Percentiles rank a stretch among this genome's conserved stretches.
phyloP scores from a whole-genome alignment of 2,888 invertebrate genomes.

The Ormia ochracea region DNA sequence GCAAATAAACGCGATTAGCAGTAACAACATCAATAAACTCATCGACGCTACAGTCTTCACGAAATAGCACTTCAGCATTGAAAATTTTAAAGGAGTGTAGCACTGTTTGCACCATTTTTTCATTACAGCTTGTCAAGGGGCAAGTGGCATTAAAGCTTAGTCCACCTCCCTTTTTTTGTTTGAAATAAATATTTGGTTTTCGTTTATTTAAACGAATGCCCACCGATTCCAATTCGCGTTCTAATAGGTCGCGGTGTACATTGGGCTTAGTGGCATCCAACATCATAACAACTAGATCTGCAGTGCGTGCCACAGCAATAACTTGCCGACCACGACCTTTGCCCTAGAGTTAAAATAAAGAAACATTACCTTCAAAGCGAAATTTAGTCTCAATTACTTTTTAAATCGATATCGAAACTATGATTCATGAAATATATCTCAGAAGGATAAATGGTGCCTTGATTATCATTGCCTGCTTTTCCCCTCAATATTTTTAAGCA shows the following conservation, averaged over 20 bases:
- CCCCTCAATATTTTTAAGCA: no score
- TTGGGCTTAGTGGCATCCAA: conserved; percentile 99
- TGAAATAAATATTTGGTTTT: conserved; percentile 99
- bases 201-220: conserved; percentile 96
- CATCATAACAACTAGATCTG: conserved; percentile 99
- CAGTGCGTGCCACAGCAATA: conserved; percentile 98
- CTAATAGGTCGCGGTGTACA: conserved; percentile 92
- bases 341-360: conserved; percentile 77
- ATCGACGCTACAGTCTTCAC: conserved; percentile 96
- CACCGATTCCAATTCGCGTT: conserved; percentile 96
- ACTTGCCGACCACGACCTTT: conserved; percentile 95
- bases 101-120: conserved; percentile 98
- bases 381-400: no score
- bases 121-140: conserved; percentile 92
- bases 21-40: conserved; percentile 99
- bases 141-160: conserved; percentile 98
- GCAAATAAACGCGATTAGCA: conserved; percentile 95
- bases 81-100: conserved; percentile 99
- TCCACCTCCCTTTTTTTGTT: conserved; percentile 97
- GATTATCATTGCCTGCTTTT: no score
- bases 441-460: no score
- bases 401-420: no score
- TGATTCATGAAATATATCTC: no score
- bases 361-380: neutral
- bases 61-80: conserved; percentile 95